Conservation (phyloP, 2,888 invertebrate species). For the Lithodes maja region DNA sequence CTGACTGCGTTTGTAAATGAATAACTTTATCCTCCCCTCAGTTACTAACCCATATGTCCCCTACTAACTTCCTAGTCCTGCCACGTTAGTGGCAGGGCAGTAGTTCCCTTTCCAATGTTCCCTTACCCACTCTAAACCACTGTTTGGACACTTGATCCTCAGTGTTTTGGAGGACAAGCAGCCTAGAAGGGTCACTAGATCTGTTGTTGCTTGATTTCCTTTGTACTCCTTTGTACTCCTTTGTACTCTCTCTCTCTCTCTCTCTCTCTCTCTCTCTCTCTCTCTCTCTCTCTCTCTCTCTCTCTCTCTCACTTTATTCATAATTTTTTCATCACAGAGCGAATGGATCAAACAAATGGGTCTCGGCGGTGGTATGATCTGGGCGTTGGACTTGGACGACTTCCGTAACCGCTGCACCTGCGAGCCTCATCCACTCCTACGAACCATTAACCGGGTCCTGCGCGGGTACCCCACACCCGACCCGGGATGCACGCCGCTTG, state of each 20-base stretch:
- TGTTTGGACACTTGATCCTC: no score
- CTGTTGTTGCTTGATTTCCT: no score
- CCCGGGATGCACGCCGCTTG: conserved; percentile 55
- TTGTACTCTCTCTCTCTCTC: neutral
- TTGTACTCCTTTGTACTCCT: no score
- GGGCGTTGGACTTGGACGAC: conserved; percentile 93
- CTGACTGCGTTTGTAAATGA: no score
- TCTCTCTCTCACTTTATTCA: neutral
- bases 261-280: neutral
- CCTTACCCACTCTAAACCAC: no score
- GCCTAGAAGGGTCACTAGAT: no score
- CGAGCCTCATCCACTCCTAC: conserved; percentile 86
- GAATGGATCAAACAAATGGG: conserved; percentile 85
- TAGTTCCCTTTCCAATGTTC: no score
- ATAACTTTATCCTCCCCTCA: no score
- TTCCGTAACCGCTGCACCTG: conserved; percentile 86
- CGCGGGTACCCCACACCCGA: conserved; percentile 72
- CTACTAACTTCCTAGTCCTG: no score
- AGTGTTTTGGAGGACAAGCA: no score
- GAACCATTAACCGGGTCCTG: conserved; percentile 84
- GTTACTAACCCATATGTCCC: no score
- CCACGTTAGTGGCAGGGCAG: no score
- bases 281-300: neutral
- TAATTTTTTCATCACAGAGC: conserved; percentile 77
- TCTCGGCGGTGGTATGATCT: conserved; percentile 92